Base-by-base conservation (phyloP, 2,888 invertebrate genomes). In the Nezara viridula region DNA sequence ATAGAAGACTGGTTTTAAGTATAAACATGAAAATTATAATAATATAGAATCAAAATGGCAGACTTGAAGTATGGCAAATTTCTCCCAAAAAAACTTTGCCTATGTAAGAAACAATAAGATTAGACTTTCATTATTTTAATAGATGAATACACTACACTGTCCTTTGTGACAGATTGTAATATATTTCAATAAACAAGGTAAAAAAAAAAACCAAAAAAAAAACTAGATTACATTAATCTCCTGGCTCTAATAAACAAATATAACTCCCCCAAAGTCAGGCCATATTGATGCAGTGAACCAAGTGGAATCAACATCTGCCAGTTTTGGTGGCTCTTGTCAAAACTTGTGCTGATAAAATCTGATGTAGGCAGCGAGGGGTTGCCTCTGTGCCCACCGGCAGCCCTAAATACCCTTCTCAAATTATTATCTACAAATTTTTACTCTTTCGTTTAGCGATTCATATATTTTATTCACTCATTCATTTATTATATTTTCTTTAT, bases 291-390 rank as follows among this genome's bases (percentile, higher is more conserved):
- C 19, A 73, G 66, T 5, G 32, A 19, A 27, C 27, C 27, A 5
- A 60, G n/a, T 10, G 14, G 44, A n/a, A 10, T 14, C 81, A 44
- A 81, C 81, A 81, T 81, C 81, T 81, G 81, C 81, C 44, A 14
- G 81, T n/a, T 40, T 81, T 44, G 40, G 44, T 47, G 37, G 81
- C 81, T 14, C 44, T 47, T 81, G 81, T 81, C 81, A 81, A 81
- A 81, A 81, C 81, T 47, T 47, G 24, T 5, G 6, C 81, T 44
- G 81, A 81, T 81, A 81, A 81, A 81, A 81, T 81, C 81, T 81
- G 81, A 44, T 44, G 81, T 2, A 44, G 81, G 44, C 9, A 3
- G 81, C 24, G 77, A 5, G 4, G 40, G 1, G 1, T 12, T 3
- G 40, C 24, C 81, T 44, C 44, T 81, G 81, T 81, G 10, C n/a